Conservation (phyloP, 2,113 vertebrate genomes). For the Microtus richardsoni region DNA sequence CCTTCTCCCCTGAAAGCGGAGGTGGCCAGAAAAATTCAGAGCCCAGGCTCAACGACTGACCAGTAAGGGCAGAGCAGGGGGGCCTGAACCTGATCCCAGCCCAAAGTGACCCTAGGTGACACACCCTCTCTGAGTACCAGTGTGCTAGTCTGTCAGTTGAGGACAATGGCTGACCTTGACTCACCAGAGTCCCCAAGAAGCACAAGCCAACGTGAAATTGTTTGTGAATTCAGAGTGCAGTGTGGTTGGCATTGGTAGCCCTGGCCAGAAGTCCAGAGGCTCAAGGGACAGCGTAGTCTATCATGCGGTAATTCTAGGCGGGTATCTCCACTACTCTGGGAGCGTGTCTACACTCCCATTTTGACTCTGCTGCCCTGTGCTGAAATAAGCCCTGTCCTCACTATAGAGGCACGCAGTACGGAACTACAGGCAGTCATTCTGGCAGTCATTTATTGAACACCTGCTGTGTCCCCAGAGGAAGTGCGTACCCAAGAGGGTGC, state of each 20-base stretch:
- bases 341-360: background rate
- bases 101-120: background rate
- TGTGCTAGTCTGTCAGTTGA: background rate
- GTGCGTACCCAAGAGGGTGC: background rate
- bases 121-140: background rate
- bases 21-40: background rate
- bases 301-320: fast-evolving
- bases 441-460: background rate
- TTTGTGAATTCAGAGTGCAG: background rate
- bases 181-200: background rate
- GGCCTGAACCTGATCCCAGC: background rate
- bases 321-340: background rate
- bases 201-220: background rate
- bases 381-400: background rate
- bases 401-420: background rate
- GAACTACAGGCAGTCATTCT: background rate
- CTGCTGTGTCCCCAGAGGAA: constrained; percentile 16
- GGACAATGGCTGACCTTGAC: background rate
- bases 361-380: background rate
- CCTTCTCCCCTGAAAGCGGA: constrained; percentile 43
- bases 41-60: background rate
- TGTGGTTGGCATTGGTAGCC: background rate
- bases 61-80: background rate
- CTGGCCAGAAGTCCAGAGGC: background rate
- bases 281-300: background rate